Conservation (phyloP, 2,113 vertebrate genomes). For the Misgurnus mizolepis region DNA sequence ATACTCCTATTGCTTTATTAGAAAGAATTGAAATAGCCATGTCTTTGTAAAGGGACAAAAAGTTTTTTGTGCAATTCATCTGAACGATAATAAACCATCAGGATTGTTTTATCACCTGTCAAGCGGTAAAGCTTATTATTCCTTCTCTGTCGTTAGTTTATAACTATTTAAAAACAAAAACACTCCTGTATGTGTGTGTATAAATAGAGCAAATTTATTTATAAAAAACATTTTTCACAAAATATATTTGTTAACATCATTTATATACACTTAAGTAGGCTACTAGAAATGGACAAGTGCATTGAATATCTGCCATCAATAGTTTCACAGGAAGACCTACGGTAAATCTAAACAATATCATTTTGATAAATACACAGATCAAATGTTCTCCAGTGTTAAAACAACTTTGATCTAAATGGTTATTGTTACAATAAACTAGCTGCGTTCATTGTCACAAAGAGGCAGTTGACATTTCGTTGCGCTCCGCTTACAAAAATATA, state of each 20-base stretch:
- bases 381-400: constrained; percentile 61
- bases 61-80: neutral
- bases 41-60: neutral
- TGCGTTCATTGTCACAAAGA: constrained; percentile 58
- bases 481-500: constrained; percentile 83
- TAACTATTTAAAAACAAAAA: constrained; percentile 7
- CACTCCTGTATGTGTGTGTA: constrained; percentile 65
- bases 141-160: no score
- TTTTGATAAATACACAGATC: constrained; percentile 60
- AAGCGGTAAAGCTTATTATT: neutral
- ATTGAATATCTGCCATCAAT: constrained; percentile 75
- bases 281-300: constrained; percentile 81
- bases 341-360: constrained; percentile 56
- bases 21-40: constrained; percentile 60
- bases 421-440: constrained; percentile 43
- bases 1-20: constrained; percentile 64
- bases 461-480: constrained; percentile 72
- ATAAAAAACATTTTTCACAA: constrained; percentile 82
- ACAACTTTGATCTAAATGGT: constrained; percentile 51
- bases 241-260: constrained; percentile 89
- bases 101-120: neutral
- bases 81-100: neutral
- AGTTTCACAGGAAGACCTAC: constrained; percentile 70
- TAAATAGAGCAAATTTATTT: constrained; percentile 92
- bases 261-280: constrained; percentile 78